phyloP scores from a whole-genome alignment of 2,797 vertebrate species.

The Diceros bicornis region DNA sequence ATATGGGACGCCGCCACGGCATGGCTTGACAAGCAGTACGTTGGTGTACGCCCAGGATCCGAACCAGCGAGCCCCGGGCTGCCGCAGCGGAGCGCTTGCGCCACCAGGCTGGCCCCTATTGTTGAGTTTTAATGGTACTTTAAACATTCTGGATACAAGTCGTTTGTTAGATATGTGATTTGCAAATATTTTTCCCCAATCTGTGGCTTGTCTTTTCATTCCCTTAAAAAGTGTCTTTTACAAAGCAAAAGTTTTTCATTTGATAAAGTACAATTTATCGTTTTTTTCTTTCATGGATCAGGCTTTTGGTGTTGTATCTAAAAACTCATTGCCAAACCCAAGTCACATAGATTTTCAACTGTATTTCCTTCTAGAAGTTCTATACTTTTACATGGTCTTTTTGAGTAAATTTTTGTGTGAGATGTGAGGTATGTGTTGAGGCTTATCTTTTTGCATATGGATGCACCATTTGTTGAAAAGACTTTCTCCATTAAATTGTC shows the following conservation, averaged over 20 bases:
- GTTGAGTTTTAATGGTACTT: background rate
- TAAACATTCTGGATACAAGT: background rate
- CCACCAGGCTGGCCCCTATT: background rate
- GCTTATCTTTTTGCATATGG: background rate
- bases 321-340: background rate
- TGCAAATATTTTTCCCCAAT: background rate
- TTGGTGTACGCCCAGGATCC: no score
- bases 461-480: background rate
- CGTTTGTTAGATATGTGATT: background rate
- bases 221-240: background rate
- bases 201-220: background rate
- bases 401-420: background rate
- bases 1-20: no score
- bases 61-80: no score
- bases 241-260: background rate
- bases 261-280: background rate
- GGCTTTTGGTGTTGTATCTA: background rate
- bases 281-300: background rate
- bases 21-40: no score
- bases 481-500: background rate
- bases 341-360: background rate
- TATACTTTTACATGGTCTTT: background rate
- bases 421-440: background rate
- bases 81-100: no score
- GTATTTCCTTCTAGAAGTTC: background rate